Conservation (phyloP, 1,140 invertebrate species). For the Drosophila sturtevanti region DNA sequence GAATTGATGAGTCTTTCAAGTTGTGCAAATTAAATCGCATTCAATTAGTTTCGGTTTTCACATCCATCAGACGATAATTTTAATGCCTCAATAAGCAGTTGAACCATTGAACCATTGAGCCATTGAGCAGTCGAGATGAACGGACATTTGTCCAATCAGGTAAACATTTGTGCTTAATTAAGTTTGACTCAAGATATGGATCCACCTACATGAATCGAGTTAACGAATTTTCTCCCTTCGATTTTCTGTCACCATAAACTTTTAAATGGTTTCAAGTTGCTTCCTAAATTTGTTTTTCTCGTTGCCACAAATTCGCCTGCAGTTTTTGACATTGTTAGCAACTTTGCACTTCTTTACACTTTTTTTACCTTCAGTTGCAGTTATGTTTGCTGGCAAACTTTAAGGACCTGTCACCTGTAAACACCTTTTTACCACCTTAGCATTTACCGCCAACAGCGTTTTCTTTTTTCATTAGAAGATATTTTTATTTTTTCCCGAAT, state of each 20-base stretch:
- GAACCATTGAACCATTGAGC: too few species aligned
- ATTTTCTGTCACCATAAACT: conserved; percentile 22
- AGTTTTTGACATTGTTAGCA: conserved; percentile 1
- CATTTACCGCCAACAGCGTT: background rate
- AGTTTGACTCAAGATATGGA: background rate
- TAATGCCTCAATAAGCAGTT: conserved; percentile 10
- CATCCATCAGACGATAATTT: conserved; percentile 12
- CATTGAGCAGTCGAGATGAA: conserved; percentile 3
- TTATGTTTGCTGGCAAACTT: conserved; percentile 16
- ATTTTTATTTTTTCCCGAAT: background rate
- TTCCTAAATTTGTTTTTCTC: background rate
- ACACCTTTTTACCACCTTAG: background rate
- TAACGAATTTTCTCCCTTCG: background rate
- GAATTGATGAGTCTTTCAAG: conserved; percentile 6
- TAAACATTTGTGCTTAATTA: background rate
- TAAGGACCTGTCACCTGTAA: conserved; percentile 13
- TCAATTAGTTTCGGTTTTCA: conserved; percentile 11
- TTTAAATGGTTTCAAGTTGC: conserved; percentile 31
- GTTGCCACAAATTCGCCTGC: background rate
- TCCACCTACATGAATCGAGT: background rate
- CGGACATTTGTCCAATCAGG: background rate
- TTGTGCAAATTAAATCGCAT: conserved; percentile 12
- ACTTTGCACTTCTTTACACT: background rate
- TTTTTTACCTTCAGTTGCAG: conserved; percentile 1
- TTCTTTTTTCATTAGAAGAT: conserved; percentile 3